Percentiles rank a stretch among this genome's conserved stretches.
Conservation (phyloP, 2,888 invertebrate species). For the Nephrocerus scutellatus region DNA sequence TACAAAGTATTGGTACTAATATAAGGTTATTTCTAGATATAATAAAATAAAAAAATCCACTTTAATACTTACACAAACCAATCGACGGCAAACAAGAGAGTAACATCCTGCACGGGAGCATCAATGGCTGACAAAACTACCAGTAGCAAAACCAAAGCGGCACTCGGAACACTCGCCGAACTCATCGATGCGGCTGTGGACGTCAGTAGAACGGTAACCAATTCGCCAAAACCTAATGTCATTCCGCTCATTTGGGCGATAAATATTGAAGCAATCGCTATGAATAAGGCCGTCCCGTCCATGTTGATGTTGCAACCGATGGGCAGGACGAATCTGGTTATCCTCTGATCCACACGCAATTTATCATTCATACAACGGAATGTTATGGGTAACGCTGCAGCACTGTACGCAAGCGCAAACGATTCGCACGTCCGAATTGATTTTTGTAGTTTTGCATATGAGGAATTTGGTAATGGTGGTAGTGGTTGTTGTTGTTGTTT, state of each 20-base stretch:
- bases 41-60: too few relatives aligned
- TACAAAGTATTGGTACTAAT: too few relatives aligned
- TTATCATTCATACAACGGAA: slow-evolving; percentile 81
- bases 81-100: slow-evolving; percentile 76
- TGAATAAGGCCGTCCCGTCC: slow-evolving; percentile 85
- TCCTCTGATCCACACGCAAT: slow-evolving; percentile 68
- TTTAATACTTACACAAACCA: slow-evolving; percentile 83
- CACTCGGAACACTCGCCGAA: slow-evolving; percentile 80
- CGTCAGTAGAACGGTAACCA: slow-evolving; percentile 77
- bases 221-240: slow-evolving; percentile 69
- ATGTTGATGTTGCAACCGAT: slow-evolving; percentile 90
- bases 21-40: too few relatives aligned
- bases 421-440: slow-evolving; percentile 1
- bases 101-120: slow-evolving; percentile 74
- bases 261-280: slow-evolving; percentile 79
- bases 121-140: slow-evolving; percentile 77
- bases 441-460: neutral
- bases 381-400: slow-evolving; percentile 82
- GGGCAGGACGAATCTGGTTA: slow-evolving; percentile 81
- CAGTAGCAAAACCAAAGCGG: slow-evolving; percentile 71
- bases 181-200: slow-evolving; percentile 84
- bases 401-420: slow-evolving; percentile 49
- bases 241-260: slow-evolving; percentile 82
- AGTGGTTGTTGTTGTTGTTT: slow-evolving; percentile 5
- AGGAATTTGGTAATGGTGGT: slow-evolving; percentile 2